These are phyloP conservation scores for Druon quercuslanigerum DNA, from an alignment of 1,140 invertebrate genomes.

Conservation along the genomic window DNA sequence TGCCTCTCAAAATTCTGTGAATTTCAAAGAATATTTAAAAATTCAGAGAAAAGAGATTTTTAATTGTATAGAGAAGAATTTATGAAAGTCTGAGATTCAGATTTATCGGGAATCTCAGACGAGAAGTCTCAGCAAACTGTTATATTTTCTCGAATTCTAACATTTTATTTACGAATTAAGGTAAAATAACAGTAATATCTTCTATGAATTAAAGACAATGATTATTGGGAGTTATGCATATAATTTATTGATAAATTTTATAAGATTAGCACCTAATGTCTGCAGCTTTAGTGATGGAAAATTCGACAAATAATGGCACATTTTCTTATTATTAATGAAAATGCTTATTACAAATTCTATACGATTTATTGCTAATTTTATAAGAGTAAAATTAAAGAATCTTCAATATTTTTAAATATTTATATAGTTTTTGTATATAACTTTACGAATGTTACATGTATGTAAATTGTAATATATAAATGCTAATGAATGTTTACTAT, in stretches of 20 bases:
- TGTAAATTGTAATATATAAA: constrained; percentile 31
- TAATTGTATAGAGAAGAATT: constrained; percentile 25
- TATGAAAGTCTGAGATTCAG: background rate
- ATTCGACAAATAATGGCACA: constrained; percentile 8
- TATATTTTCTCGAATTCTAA: constrained; percentile 10
- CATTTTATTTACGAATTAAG: background rate
- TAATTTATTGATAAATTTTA: constrained; percentile 4
- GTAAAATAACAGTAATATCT: background rate
- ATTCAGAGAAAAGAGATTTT: constrained; percentile 8
- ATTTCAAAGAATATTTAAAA: background rate
- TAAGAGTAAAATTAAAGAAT: constrained; percentile 21
- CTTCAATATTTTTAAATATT: constrained; percentile 29
- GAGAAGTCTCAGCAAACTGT: constrained; percentile 1
- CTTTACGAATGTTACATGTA: constrained; percentile 26
- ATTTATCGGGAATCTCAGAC: background rate
- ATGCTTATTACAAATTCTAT: constrained; percentile 20
- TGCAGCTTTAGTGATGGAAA: constrained; percentile 14
- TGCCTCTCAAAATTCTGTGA: background rate
- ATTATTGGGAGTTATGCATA: constrained; percentile 12
- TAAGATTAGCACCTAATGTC: constrained; percentile 11
- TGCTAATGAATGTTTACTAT: background rate
- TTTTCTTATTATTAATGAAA: constrained; percentile 8
- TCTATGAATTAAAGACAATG: background rate
- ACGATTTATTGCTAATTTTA: constrained; percentile 23
- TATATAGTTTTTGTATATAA: constrained; percentile 32